Evolutionary conservation across 2,113 vertebrate species (phyloP), one percentile per base, ranked within the genome.

Genomic region (Crotalus viridis): DNA sequence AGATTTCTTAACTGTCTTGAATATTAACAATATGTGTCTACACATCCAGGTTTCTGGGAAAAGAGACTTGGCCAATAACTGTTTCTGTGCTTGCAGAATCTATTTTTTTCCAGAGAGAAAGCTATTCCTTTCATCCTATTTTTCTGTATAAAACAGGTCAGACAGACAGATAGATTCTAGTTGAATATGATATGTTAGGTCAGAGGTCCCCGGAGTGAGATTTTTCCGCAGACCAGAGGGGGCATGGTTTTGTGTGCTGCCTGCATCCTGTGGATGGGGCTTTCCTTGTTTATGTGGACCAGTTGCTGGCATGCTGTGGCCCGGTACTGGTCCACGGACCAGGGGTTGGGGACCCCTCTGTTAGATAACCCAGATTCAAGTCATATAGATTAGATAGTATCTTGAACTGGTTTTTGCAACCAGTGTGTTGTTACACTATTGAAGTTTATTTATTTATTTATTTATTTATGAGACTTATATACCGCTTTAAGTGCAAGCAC

Each of bases 81-180:
- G 17, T 81, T 81, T 39, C 74, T 19, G 17, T 81, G 17, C 74
- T 81, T 17, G 17, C 33, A 81, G 17, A 81, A 43, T 81, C 1
- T 8, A 0, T 1, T 0, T 7, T 2, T 3, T 1, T 7, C 7
- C 2, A 39, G 33, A 81, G 33, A 19, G 2, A 39, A 81, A 39
- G 33, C 1, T 81, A 39, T 21, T 43, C 74, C 33, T 81, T 81
- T 69, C 28, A n/a, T n/a, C 64, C 64, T n/a, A 15, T 15, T n/a
- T 69, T 81, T 7, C 69, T 81, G 7, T 9, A 81, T 39, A 21
- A 81, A 81, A 81, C 17, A 39, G 33, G 69, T 19, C 19, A 39
- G 6, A 8, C 33, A 39, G 69, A 39, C 19, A 39, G 6, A 8
- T 17, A 39, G 69, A 39, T 81, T 81, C 33, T 33, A 81, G 15